phyloP scores from a whole-genome alignment of 2,888 invertebrate genomes.

The Cheiracanthium punctorium region DNA sequence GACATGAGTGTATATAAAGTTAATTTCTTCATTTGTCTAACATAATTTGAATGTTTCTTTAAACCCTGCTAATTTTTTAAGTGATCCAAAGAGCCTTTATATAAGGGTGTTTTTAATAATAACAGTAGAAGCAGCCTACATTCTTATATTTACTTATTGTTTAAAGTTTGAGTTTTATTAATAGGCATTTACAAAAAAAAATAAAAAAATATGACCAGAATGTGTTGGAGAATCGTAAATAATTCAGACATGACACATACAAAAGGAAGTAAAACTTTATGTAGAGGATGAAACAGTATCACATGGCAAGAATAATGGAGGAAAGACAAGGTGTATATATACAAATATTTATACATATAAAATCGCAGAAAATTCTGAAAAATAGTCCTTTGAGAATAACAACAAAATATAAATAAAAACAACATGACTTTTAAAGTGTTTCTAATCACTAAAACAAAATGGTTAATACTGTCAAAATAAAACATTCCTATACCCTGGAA shows the following conservation, averaged over 20 bases:
- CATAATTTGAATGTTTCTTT: too few relatives aligned
- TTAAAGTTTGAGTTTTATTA: too few relatives aligned
- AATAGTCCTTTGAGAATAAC: slow-evolving; percentile 38
- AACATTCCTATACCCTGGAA: slow-evolving; percentile 31
- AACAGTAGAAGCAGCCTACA: too few relatives aligned
- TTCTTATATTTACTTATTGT: too few relatives aligned
- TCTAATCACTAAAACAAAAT: slow-evolving; percentile 32
- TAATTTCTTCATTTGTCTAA: too few relatives aligned
- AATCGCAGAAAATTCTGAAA: slow-evolving; percentile 52
- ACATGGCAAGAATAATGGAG: slow-evolving; percentile 43
- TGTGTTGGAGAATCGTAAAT: too few relatives aligned
- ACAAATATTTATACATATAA: slow-evolving; percentile 43
- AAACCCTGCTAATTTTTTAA: too few relatives aligned
- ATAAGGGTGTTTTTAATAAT: too few relatives aligned
- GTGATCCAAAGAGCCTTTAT: too few relatives aligned
- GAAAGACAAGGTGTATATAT: slow-evolving; percentile 36
- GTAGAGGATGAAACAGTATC: slow-evolving; percentile 23
- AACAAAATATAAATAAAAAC: slow-evolving; percentile 64
- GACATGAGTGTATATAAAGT: too few relatives aligned
- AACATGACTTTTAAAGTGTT: slow-evolving; percentile 42
- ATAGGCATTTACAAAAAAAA: too few relatives aligned
- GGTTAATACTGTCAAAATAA: slow-evolving; percentile 38
- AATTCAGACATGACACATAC: background rate
- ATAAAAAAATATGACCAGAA: too few relatives aligned
- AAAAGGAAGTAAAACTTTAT: slow-evolving; percentile 19